These are phyloP conservation scores for Pelagia noctiluca DNA, from an alignment of 30 jellyfish, hydroid and myxozoan species.

Conservation along the genomic window DNA sequence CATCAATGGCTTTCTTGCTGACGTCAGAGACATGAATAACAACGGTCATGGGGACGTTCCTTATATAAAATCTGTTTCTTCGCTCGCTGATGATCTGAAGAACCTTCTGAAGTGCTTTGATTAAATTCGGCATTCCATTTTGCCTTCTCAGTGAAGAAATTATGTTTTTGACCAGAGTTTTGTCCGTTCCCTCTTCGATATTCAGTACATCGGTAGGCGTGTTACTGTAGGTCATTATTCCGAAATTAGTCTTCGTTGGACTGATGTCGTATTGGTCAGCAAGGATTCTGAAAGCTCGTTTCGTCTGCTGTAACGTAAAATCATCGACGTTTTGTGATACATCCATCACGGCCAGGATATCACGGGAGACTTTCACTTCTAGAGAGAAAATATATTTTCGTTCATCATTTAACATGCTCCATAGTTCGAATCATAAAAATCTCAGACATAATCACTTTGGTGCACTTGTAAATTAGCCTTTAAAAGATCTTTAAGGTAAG, in stretches of 20 bases:
- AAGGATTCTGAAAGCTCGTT: conserved; percentile 15
- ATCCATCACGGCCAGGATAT: conserved; percentile 59
- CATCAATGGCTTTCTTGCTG: conserved; percentile 30
- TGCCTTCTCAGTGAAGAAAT: conserved; percentile 15
- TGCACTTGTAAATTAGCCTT: too few species aligned
- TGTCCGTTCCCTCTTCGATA: conserved; percentile 45
- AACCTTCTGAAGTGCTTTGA: conserved; percentile 47
- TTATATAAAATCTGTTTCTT: background rate
- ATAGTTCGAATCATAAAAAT: too few species aligned
- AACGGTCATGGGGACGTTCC: conserved; percentile 50
- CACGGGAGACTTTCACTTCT: conserved; percentile 48
- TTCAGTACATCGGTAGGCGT: conserved; percentile 50
- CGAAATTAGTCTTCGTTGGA: conserved; percentile 31
- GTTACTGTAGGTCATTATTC: conserved; percentile 40
- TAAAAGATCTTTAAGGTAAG: too few species aligned
- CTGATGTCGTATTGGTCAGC: conserved; percentile 46
- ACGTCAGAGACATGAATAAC: conserved; percentile 44
- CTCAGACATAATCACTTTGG: too few species aligned
- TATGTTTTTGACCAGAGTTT: conserved; percentile 15
- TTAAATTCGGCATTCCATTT: conserved; percentile 31
- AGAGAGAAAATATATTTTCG: background rate
- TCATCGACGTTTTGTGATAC: conserved; percentile 24
- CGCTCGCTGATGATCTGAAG: conserved; percentile 41
- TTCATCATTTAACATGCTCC: too few species aligned
- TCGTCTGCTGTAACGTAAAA: background rate